Percentiles rank a stretch among this genome's conserved stretches.
Evolutionary conservation across 2,888 invertebrate genomes (phyloP).

Genomic region (Anagyrus pseudococci): DNA sequence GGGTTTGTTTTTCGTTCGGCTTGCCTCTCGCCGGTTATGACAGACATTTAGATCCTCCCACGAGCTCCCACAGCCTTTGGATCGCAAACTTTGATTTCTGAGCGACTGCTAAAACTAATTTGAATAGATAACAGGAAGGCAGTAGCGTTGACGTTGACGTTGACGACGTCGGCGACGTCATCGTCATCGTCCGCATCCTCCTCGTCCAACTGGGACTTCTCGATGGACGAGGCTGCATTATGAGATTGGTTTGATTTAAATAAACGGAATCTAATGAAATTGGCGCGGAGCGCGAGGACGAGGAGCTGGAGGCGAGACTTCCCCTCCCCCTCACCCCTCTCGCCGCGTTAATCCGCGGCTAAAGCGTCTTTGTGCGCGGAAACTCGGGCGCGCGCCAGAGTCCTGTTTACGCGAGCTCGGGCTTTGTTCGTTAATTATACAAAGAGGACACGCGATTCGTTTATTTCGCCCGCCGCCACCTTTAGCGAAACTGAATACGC

Average conservation of each 20-base stretch:
- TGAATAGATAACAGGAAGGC: constrained; percentile 26
- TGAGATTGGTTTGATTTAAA: constrained; percentile 30
- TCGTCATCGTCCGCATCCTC: too few relatives aligned
- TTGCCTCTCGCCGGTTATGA: not conserved
- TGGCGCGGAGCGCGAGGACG: constrained; percentile 1
- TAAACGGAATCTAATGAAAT: constrained; percentile 24
- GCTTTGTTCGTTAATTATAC: not conserved
- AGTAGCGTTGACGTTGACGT: too few relatives aligned
- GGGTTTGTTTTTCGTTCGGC: constrained; percentile 16
- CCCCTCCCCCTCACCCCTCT: too few relatives aligned
- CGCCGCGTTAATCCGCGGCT: too few relatives aligned
- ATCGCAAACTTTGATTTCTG: constrained; percentile 23
- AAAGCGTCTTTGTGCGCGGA: too few relatives aligned
- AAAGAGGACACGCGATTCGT: not conserved
- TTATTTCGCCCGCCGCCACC: not conserved
- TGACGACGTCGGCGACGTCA: too few relatives aligned
- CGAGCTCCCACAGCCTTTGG: constrained; percentile 8
- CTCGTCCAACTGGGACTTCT: too few relatives aligned
- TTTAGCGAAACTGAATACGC: too few relatives aligned
- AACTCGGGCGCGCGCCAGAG: too few relatives aligned
- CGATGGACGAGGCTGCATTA: constrained; percentile 19
- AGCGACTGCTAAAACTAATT: constrained; percentile 25
- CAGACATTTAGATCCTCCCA: not conserved
- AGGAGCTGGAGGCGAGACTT: too few relatives aligned
- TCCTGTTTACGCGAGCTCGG: too few relatives aligned